Percentiles rank a stretch among this genome's conserved stretches.
Conservation (phyloP, 2,888 invertebrate genomes). For the Arrhopalites spinosus region DNA sequence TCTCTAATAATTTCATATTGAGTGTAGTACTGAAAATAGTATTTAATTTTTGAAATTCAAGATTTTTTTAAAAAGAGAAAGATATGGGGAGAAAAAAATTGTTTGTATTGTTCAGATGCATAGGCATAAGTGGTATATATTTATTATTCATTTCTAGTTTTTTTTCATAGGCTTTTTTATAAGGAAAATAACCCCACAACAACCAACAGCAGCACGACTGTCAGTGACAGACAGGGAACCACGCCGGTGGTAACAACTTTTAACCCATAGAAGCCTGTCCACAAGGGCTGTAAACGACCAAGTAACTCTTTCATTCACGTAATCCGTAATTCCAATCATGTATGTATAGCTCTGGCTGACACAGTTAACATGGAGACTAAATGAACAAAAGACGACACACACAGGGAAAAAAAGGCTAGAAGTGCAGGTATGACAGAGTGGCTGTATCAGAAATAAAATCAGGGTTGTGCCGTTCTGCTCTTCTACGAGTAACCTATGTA, state of each 20-base stretch:
- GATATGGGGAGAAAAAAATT: too few species aligned
- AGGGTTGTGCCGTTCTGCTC: slow-evolving; percentile 32
- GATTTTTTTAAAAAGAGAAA: too few species aligned
- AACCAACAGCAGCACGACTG: slow-evolving; percentile 28
- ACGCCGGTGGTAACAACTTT: slow-evolving; percentile 47
- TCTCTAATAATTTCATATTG: too few species aligned
- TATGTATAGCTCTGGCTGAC: slow-evolving; percentile 17
- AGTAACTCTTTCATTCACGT: slow-evolving; percentile 33
- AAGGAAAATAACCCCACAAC: too few species aligned
- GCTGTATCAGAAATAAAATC: slow-evolving; percentile 36
- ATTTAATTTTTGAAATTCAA: too few species aligned
- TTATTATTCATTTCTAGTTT: slow-evolving; percentile 37
- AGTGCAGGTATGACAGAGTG: slow-evolving; percentile 33
- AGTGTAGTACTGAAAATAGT: too few species aligned
- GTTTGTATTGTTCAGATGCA: too few species aligned
- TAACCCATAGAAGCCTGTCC: slow-evolving; percentile 42
- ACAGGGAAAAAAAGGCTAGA: slow-evolving; percentile 2
- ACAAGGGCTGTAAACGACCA: slow-evolving; percentile 39
- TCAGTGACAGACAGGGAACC: slow-evolving; percentile 43
- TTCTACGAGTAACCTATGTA: slow-evolving; percentile 24
- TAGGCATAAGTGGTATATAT: too few species aligned
- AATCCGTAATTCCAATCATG: slow-evolving; percentile 39
- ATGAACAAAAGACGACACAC: slow-evolving; percentile 30
- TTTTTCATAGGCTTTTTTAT: too few species aligned
- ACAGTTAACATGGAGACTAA: slow-evolving; percentile 11